Base-by-base conservation (phyloP, 2,797 vertebrate species). In the Trachops cirrhosus region DNA sequence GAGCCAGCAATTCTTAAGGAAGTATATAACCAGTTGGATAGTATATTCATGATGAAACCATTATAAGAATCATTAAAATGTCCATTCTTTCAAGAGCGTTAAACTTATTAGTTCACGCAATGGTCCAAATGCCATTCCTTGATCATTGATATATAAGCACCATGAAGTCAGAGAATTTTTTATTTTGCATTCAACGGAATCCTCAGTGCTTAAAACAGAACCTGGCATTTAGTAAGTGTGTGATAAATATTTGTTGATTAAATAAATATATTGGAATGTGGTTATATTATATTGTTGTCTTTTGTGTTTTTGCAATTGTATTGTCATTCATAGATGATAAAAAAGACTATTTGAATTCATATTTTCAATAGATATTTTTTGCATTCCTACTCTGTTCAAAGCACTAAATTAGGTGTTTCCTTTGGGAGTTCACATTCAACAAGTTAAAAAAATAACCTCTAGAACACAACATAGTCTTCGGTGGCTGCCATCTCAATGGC, bases 1-100 rank as follows among this genome's bases (percentile, higher is more conserved):
- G 74, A 96, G 79, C 37, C 89, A 87, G 44, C 59, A 87, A 54
- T 90, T 82, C 92, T 77, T 83, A 77, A 91, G 57, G 62, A 84
- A 94, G 44, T 74, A 54, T 62, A 50, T 85, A 89, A 44, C 70
- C n/a, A 22, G 64, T 64, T 16, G 6, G 29, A 52, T 57, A 64
- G 37, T 78, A 22, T 57, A 67, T 90, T 92, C 50, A 70, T 79
- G 73, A 10, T 50, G n/a, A 92, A 89, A 78, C 87, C 74, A 89
- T 57, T 78, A 32, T 18, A 68, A 82, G 73, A 96, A 83, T 64
- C 52, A 79, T 88, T 92, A 84, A 87, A 86, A 88, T 90, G 26
- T 41, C 67, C 37, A 50, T 67, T 41, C 15, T 89, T 67, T 68
- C 57, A 7, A 77, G 75, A 57, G n/a, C 32, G 1, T 74, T 90